phyloP scores from a whole-genome alignment of 2,888 invertebrate species.

The Dascillus cervinus region DNA sequence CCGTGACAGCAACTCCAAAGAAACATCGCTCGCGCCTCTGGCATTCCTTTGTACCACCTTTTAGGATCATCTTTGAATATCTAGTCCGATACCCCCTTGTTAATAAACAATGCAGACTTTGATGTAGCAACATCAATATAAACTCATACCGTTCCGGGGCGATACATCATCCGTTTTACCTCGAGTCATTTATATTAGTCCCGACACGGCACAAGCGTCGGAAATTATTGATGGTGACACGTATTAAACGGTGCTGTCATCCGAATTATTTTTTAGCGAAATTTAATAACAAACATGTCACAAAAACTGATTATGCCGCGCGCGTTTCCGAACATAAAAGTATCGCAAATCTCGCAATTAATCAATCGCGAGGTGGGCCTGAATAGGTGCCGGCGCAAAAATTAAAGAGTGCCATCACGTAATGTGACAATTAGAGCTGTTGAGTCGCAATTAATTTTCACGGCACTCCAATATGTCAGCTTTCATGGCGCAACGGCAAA shows the following conservation, averaged over 20 bases:
- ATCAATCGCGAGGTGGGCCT: slow-evolving; percentile 7
- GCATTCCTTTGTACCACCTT: no score
- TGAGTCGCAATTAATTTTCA: slow-evolving; percentile 14
- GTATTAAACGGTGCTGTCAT: slow-evolving; percentile 37
- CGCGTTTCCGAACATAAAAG: slow-evolving; percentile 10
- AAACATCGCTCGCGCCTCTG: no score
- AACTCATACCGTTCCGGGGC: slow-evolving; percentile 15
- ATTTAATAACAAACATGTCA: slow-evolving; percentile 35
- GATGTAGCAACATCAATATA: slow-evolving; percentile 13
- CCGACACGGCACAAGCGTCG: slow-evolving; percentile 27
- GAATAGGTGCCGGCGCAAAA: slow-evolving; percentile 1
- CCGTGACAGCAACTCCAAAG: no score
- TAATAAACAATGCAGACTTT: slow-evolving; percentile 12
- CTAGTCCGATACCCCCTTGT: no score
- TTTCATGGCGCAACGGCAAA: slow-evolving; percentile 7
- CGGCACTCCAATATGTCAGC: slow-evolving; percentile 8
- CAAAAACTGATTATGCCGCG: slow-evolving; percentile 26
- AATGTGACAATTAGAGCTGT: slow-evolving; percentile 15
- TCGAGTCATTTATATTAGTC: slow-evolving; percentile 20
- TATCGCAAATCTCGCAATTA: slow-evolving; percentile 11
- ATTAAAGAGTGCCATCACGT: slow-evolving; percentile 10
- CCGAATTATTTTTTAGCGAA: slow-evolving; percentile 36
- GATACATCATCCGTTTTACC: slow-evolving; percentile 18
- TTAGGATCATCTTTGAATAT: no score
- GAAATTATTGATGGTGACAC: slow-evolving; percentile 40